phyloP scores from a whole-genome alignment of 2,888 invertebrate genomes.

The Autographa gamma region DNA sequence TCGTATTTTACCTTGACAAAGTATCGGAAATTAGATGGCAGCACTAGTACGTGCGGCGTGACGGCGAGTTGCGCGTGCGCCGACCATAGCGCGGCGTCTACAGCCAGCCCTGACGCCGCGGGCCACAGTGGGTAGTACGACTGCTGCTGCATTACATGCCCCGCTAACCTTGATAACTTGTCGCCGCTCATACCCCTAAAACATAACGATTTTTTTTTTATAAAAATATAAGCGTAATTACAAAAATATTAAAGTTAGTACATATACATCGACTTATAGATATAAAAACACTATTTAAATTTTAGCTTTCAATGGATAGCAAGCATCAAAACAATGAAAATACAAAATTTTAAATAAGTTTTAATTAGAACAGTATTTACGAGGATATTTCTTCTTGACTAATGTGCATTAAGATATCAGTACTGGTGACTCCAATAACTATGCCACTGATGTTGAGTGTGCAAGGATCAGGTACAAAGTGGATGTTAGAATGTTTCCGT shows the following conservation, averaged over 20 bases:
- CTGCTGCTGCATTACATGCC: slow-evolving; percentile 93
- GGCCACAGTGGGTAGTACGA: slow-evolving; percentile 95
- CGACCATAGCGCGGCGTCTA: slow-evolving; percentile 93
- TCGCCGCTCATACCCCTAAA: slow-evolving; percentile 86
- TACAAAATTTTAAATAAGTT: no score
- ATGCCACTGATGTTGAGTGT: slow-evolving; percentile 93
- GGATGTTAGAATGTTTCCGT: slow-evolving; percentile 89
- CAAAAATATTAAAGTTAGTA: no score
- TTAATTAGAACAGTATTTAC: slow-evolving; percentile 83
- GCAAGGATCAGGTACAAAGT: slow-evolving; percentile 94
- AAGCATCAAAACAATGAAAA: no score
- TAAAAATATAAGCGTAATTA: no score
- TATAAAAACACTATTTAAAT: no score
- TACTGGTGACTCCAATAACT: slow-evolving; percentile 93
- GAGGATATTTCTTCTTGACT: slow-evolving; percentile 93
- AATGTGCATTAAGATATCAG: slow-evolving; percentile 95
- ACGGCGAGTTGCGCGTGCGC: slow-evolving; percentile 91
- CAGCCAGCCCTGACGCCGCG: slow-evolving; percentile 90
- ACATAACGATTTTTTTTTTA: not conserved
- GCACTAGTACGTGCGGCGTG: slow-evolving; percentile 94
- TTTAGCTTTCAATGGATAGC: no score
- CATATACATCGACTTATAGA: no score
- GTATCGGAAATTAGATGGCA: slow-evolving; percentile 95
- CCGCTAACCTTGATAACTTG: slow-evolving; percentile 92
- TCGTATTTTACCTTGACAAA: slow-evolving; percentile 91